phyloP scores from a whole-genome alignment of 1,140 invertebrate genomes.

The Papilio xuthus region DNA sequence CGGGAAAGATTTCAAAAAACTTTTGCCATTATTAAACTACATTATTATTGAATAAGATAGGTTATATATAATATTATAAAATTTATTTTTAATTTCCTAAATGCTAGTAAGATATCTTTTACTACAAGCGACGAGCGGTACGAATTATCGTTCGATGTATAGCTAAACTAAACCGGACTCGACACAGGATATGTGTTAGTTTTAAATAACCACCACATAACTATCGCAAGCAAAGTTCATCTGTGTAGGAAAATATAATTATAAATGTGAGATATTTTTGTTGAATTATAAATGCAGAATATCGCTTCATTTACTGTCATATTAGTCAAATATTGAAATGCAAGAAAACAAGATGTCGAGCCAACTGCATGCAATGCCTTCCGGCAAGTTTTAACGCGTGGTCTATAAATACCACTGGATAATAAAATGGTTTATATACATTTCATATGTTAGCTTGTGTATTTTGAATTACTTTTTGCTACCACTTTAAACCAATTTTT shows the following conservation, averaged over 20 bases:
- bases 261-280: background rate
- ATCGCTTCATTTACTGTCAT: background rate
- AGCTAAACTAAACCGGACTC: background rate
- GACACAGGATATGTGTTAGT: background rate
- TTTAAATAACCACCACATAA: background rate
- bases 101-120: background rate
- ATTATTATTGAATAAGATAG: too few relatives aligned
- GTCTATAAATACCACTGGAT: background rate
- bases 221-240: background rate
- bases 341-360: slow-evolving; percentile 9
- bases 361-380: background rate
- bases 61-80: too few relatives aligned
- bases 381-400: background rate
- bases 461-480: background rate
- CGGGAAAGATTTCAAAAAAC: too few relatives aligned
- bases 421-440: background rate
- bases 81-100: background rate
- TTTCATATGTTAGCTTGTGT: background rate
- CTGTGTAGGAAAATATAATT: background rate
- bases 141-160: background rate
- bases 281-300: background rate
- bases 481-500: background rate
- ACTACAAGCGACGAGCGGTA: background rate
- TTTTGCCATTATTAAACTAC: too few relatives aligned
- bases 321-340: slow-evolving; percentile 4